A percentile compares a stretch with the other conserved stretches of the same genome.
Conservation (phyloP, 37 sponge, comb jelly and placozoan genomes). For the Halichondria panicea region DNA sequence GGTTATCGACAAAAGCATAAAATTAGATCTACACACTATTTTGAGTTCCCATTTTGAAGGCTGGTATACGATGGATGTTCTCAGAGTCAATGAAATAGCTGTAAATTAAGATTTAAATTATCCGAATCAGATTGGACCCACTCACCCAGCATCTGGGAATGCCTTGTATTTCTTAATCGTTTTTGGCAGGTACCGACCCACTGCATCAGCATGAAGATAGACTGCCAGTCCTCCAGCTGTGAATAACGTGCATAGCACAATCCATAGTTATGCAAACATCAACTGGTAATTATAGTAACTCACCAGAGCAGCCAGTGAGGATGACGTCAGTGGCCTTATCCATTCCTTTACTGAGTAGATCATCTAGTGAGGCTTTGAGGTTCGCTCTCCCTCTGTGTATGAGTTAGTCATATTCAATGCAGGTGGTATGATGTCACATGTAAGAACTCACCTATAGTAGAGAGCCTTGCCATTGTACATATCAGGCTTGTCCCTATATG, state of each 20-base stretch:
- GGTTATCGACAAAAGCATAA: too few relatives aligned
- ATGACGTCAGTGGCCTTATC: conserved; percentile 60
- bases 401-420: neutral
- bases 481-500: conserved; percentile 31
- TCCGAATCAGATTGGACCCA: too few relatives aligned
- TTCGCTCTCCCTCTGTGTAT: conserved; percentile 4
- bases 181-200: conserved; percentile 27
- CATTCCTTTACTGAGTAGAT: conserved; percentile 44
- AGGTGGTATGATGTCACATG: neutral
- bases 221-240: conserved; percentile 85
- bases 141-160: conserved; percentile 84
- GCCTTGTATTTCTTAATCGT: conserved; percentile 33
- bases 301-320: conserved; percentile 88
- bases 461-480: conserved; percentile 14
- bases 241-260: neutral
- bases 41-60: neutral
- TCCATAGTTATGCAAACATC: neutral
- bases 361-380: conserved; percentile 32
- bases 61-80: neutral
- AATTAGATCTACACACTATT: conserved; percentile 23
- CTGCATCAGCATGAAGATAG: conserved; percentile 74
- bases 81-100: conserved; percentile 53
- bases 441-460: conserved; percentile 39
- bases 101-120: too few relatives aligned
- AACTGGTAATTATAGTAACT: neutral